Percentiles rank a stretch among this genome's conserved stretches.
phyloP scores from a whole-genome alignment of 2,888 invertebrate species.

The Spodoptera littoralis region DNA sequence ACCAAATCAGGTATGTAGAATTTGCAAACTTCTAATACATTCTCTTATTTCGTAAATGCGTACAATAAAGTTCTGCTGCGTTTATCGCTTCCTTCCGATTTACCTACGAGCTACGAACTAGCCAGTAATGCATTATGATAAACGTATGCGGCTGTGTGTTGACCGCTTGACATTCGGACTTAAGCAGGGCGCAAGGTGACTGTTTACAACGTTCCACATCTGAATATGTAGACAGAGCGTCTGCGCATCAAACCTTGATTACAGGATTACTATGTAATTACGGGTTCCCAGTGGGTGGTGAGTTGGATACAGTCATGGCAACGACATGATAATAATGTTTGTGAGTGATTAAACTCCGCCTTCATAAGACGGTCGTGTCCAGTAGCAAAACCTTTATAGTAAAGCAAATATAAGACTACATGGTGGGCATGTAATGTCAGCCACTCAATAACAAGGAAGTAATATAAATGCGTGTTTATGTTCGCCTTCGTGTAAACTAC shows the following conservation, averaged over 20 bases:
- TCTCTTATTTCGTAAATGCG: too few species aligned
- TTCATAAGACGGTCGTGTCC: too few species aligned
- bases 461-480: constrained; percentile 1
- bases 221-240: constrained; percentile 40
- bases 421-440: too few species aligned
- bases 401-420: too few species aligned
- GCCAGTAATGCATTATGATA: constrained; percentile 42
- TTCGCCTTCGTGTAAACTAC: constrained; percentile 2
- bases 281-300: not conserved
- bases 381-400: too few species aligned
- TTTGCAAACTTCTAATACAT: too few species aligned
- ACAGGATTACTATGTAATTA: not conserved
- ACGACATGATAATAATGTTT: too few species aligned
- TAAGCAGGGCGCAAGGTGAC: constrained; percentile 48
- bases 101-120: not conserved
- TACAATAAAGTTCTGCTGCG: not conserved
- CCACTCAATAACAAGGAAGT: not conserved
- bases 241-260: constrained; percentile 11
- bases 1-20: too few species aligned
- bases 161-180: constrained; percentile 52
- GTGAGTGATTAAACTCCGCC: too few species aligned
- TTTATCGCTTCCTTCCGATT: constrained; percentile 46
- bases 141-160: constrained; percentile 40
- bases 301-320: too few species aligned
- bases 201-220: constrained; percentile 33